Conservation (phyloP, 2,797 vertebrate species). For the Tokudaia muenninki region DNA sequence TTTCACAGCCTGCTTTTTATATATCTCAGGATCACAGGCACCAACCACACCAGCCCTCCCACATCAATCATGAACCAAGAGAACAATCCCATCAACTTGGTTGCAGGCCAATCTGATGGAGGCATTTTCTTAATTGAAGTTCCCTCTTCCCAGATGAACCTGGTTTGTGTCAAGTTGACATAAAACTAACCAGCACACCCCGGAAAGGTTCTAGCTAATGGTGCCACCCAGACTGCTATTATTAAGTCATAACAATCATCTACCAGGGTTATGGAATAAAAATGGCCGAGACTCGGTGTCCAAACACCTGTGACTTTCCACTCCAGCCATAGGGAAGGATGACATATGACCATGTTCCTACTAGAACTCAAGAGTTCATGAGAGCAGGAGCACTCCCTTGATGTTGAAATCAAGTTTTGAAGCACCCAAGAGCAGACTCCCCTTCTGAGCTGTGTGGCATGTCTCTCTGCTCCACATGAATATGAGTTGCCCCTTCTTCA, state of each 20-base stretch:
- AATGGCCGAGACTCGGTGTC: neutral
- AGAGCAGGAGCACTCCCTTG: neutral
- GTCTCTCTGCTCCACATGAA: neutral
- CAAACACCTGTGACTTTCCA: too few relatives aligned
- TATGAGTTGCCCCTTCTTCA: too few relatives aligned
- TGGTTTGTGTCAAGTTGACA: neutral
- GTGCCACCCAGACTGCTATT: neutral
- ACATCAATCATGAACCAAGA: neutral
- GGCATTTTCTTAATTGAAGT: neutral
- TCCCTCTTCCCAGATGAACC: neutral
- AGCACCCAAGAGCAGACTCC: neutral
- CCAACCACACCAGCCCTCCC: neutral
- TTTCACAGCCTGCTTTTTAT: neutral
- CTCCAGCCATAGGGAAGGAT: too few relatives aligned
- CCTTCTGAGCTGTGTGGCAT: rapidly evolving
- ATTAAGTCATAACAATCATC: neutral
- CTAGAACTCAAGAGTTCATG: neutral
- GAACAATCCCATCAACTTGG: neutral
- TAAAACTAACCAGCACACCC: neutral
- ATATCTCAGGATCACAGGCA: neutral
- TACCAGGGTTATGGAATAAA: rapidly evolving
- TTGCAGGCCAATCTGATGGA: neutral
- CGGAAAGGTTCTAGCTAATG: neutral
- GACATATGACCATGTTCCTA: rapidly evolving
- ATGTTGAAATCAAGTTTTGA: neutral